Base-by-base conservation (phyloP, 2,797 vertebrate species). In the Stomatorhinus walkeri region DNA sequence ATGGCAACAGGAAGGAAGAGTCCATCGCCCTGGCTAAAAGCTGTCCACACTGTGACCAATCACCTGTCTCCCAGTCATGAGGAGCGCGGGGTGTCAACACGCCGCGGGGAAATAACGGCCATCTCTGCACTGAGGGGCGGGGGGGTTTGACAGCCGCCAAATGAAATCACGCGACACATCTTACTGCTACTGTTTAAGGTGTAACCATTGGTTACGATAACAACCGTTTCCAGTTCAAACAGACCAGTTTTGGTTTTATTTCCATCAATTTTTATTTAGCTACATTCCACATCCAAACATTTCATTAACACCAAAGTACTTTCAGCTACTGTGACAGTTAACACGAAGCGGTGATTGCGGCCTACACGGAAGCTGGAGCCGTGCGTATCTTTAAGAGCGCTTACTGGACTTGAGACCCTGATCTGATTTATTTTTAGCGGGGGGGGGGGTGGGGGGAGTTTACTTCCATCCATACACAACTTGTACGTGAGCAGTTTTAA, bases 51-150 rank as follows among this genome's bases (percentile, higher is more conserved):
- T 56, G 91, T 93, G 93, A 94, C 93, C 94, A 93, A 93, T 92
- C 91, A 90, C 90, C 91, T 91, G 89, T 89, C 87, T 89, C 85
- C 87, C 87, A 86, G 91, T 87, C 88, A 86, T 54, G 49, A 90
- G 83, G 91, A 87, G 76, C 91, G 61, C 90, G 90, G 91, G 93
- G 91, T 90, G 40, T 22, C 90, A 88, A 89, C 68, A 89, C 92
- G 0, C 93, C 90, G 90, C 93, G 89, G 93, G 90, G 92, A 91
- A 93, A 92, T 93, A 91, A 91, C 93, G 93, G 93, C 93, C 94
- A 94, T 93, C 93, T 90, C 90, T 90, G 92, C 93, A 92, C 40
- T 24, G 48, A 46, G 83, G 22, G 46, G 48, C 3, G 49, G 83
- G 14, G 51, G 49, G 28, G 6, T 59, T 24, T 40, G 49, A 92